Evolutionary conservation across 1,140 invertebrate species (phyloP).

Genomic region (Gyrodactylus salaris): DNA sequence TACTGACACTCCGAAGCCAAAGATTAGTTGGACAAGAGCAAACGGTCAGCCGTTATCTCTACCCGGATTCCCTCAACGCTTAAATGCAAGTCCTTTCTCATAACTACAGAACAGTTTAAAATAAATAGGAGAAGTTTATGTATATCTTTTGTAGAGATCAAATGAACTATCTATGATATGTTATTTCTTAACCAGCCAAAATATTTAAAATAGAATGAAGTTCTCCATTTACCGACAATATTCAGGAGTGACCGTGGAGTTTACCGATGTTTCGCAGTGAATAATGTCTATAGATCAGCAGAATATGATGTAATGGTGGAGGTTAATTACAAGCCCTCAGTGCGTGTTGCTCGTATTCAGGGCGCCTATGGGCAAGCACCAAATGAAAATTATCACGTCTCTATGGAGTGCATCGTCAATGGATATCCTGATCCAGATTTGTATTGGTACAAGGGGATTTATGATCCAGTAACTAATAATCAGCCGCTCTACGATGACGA

Average conservation of each 20-base stretch:
- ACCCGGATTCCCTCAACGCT: conserved; percentile 1
- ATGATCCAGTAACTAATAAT: background rate
- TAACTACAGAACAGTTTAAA: no score
- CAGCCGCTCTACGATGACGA: background rate
- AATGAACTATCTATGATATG: background rate
- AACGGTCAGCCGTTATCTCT: conserved; percentile 3
- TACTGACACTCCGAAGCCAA: background rate
- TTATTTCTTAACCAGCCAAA: no score
- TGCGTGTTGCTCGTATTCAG: background rate
- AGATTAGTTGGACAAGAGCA: conserved; percentile 2
- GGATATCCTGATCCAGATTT: conserved; percentile 6
- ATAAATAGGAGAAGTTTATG: no score
- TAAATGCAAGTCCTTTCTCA: background rate
- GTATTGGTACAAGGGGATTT: conserved; percentile 1
- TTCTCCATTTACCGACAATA: background rate
- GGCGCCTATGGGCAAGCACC: background rate
- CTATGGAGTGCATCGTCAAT: conserved; percentile 1
- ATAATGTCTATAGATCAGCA: background rate
- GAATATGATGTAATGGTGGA: conserved; percentile 7
- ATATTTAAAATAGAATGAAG: background rate
- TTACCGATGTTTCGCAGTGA: conserved; percentile 3
- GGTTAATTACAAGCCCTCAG: conserved; percentile 2
- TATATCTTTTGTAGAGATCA: background rate
- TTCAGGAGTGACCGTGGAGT: conserved; percentile 3
- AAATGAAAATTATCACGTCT: background rate